These are phyloP conservation scores for Coccyzus lansbergi DNA, from an alignment of 2,797 vertebrate genomes.

Conservation along the genomic window DNA sequence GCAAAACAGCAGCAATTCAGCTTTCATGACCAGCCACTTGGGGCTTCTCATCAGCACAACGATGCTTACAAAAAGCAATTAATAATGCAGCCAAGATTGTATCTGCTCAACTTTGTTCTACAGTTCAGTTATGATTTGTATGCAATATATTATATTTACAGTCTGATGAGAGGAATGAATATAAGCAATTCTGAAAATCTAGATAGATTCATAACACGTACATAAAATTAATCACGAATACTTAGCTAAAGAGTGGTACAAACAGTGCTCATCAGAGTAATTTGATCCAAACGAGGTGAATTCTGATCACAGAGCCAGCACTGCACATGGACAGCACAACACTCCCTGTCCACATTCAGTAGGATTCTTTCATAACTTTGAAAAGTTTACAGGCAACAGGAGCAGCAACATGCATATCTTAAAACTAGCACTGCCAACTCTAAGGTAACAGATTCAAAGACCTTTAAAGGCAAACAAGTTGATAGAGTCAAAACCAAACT, in stretches of 20 bases:
- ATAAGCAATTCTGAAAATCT: not conserved
- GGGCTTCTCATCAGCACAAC: not conserved
- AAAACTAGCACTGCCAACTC: not conserved
- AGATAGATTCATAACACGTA: not conserved
- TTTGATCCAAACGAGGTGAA: not conserved
- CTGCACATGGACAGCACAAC: no score
- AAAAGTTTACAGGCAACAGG: fast-evolving
- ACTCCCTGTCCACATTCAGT: no score
- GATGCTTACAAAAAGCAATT: not conserved
- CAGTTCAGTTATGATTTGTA: not conserved
- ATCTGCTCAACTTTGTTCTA: fast-evolving
- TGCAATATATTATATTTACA: not conserved
- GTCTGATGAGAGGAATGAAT: fast-evolving
- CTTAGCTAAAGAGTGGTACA: not conserved
- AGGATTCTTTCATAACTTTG: not conserved
- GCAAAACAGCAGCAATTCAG: not conserved
- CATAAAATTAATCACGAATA: not conserved
- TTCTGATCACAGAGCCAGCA: not conserved
- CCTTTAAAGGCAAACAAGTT: not conserved
- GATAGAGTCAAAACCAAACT: not conserved
- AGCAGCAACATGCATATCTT: fast-evolving
- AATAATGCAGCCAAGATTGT: no score
- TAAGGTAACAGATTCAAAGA: not conserved
- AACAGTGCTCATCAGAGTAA: not conserved
- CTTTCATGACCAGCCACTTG: not conserved